Percentiles rank a stretch among this genome's conserved stretches.
phyloP scores from a whole-genome alignment of 2,888 invertebrate species.

The Stictocephala bisonia region DNA sequence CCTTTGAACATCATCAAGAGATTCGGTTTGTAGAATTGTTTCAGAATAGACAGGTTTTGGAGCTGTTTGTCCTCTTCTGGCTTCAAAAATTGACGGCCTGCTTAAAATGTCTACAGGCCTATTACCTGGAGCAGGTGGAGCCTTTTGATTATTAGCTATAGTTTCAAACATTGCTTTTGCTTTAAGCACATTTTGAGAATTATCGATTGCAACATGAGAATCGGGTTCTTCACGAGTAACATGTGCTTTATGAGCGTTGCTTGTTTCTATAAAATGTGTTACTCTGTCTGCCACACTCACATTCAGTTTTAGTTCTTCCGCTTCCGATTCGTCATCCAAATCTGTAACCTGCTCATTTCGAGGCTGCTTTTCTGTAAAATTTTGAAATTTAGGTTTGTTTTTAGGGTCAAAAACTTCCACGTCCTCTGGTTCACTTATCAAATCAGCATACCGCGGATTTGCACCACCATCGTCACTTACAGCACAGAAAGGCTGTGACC shows the following conservation, averaged over 20 bases:
- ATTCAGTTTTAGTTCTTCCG: slow-evolving; percentile 45
- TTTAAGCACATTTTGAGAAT: slow-evolving; percentile 60
- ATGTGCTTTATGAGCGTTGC: slow-evolving; percentile 59
- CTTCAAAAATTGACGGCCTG: slow-evolving; percentile 67
- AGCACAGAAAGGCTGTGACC: slow-evolving; percentile 71
- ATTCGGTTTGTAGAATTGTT: slow-evolving; percentile 16
- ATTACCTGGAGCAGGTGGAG: slow-evolving; percentile 46
- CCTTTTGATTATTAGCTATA: slow-evolving; percentile 64
- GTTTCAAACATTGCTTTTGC: slow-evolving; percentile 79
- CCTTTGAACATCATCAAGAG: slow-evolving; percentile 1
- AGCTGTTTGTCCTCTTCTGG: slow-evolving; percentile 57
- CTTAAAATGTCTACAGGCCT: slow-evolving; percentile 65
- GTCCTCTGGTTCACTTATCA: slow-evolving; percentile 81
- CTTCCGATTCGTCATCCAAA: slow-evolving; percentile 57
- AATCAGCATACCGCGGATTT: slow-evolving; percentile 75
- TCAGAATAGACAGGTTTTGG: slow-evolving; percentile 49
- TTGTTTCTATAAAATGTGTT: slow-evolving; percentile 67
- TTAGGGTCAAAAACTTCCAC: slow-evolving; percentile 59
- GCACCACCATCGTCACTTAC: slow-evolving; percentile 68
- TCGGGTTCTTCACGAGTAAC: slow-evolving; percentile 47
- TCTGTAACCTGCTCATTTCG: slow-evolving; percentile 57
- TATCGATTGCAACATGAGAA: slow-evolving; percentile 45
- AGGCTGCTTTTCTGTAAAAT: not conserved
- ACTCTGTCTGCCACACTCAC: slow-evolving; percentile 72
- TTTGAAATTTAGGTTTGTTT: slow-evolving; percentile 27